phyloP scores from a whole-genome alignment of 2,888 invertebrate genomes.

The Dendrolimus houi region DNA sequence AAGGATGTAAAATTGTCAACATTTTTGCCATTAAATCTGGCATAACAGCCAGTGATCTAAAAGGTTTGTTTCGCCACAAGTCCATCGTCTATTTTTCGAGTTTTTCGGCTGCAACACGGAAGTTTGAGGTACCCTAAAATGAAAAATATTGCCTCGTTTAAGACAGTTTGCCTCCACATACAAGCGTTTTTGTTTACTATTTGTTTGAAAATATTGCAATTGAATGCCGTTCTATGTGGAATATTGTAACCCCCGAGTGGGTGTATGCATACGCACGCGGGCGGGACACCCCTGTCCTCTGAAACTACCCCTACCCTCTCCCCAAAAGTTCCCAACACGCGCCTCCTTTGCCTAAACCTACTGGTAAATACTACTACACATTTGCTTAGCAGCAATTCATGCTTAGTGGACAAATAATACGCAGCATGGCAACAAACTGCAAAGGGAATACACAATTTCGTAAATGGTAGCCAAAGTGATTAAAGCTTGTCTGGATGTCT shows the following conservation, averaged over 20 bases:
- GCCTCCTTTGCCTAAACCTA: slow-evolving; percentile 69
- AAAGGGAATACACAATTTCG: slow-evolving; percentile 48
- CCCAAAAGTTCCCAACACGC: slow-evolving; percentile 11
- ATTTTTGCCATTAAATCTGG: too few species aligned
- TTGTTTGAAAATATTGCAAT: slow-evolving; percentile 61
- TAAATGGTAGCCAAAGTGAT: background rate
- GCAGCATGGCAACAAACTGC: slow-evolving; percentile 61
- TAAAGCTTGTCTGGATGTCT: too few species aligned
- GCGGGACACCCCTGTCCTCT: slow-evolving; percentile 23
- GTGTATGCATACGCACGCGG: slow-evolving; percentile 61
- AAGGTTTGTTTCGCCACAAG: too few species aligned
- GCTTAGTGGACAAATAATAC: slow-evolving; percentile 75
- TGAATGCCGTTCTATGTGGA: slow-evolving; percentile 68
- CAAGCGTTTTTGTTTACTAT: slow-evolving; percentile 27
- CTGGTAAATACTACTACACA: slow-evolving; percentile 70
- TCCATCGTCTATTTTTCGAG: too few species aligned
- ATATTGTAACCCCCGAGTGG: slow-evolving; percentile 69
- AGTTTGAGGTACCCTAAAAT: background rate
- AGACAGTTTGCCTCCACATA: slow-evolving; percentile 36
- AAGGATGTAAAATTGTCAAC: too few species aligned
- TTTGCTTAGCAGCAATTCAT: slow-evolving; percentile 76
- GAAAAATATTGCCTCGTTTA: slow-evolving; percentile 16
- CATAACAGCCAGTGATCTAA: too few species aligned
- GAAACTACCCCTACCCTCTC: background rate
- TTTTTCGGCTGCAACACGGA: too few species aligned